Percentiles rank a stretch among this genome's conserved stretches.
Conservation (phyloP, 2,113 vertebrate species). For the Rhinolophus ferrumequinum region DNA sequence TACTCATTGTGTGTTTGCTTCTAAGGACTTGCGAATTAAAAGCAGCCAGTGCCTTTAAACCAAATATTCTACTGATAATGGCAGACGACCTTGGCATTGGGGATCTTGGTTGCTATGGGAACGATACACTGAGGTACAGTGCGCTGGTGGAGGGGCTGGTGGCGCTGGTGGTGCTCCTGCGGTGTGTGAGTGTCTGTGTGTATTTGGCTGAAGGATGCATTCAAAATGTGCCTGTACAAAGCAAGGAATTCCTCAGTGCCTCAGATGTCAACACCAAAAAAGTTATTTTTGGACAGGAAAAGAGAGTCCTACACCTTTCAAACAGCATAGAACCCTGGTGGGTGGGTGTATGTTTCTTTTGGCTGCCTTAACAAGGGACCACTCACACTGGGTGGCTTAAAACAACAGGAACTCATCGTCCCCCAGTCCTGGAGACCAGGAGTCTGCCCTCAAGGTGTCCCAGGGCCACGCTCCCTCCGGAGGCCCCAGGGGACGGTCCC, state of each 20-base stretch:
- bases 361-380: too few relatives aligned
- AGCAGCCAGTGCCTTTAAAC: slow-evolving; percentile 68
- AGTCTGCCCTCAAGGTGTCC: neutral
- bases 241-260: too few relatives aligned
- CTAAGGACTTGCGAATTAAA: accelerated
- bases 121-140: slow-evolving; percentile 88
- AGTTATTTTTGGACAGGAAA: neutral
- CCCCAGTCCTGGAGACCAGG: neutral
- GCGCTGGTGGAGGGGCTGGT: accelerated
- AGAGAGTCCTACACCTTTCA: neutral
- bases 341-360: accelerated
- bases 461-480: accelerated
- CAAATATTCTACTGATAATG: slow-evolving; percentile 92
- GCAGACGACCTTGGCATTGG: slow-evolving; percentile 93
- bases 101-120: slow-evolving; percentile 92
- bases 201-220: accelerated
- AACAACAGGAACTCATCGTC: accelerated
- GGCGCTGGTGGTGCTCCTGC: accelerated
- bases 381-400: accelerated
- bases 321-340: accelerated
- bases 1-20: neutral
- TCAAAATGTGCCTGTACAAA: neutral
- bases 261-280: accelerated
- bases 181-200: accelerated
- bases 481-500: neutral